phyloP scores from a whole-genome alignment of 1,140 invertebrate species.

The Drosophila sturtevanti region DNA sequence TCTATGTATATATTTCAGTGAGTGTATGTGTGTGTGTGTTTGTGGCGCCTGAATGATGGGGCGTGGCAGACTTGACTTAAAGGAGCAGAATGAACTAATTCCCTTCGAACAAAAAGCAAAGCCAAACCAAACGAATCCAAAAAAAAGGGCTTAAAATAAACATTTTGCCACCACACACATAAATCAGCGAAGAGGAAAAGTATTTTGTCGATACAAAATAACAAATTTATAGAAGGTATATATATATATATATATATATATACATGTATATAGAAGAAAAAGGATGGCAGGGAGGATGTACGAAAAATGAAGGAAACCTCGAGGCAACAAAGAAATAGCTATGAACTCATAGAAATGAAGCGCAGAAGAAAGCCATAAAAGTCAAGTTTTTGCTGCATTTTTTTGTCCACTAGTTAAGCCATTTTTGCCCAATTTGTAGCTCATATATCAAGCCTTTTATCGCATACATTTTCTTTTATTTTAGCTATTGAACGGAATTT shows the following conservation, averaged over 20 bases:
- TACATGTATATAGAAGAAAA: not conserved
- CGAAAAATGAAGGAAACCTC: not conserved
- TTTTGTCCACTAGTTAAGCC: not conserved
- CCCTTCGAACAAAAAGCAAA: slow-evolving; percentile 3
- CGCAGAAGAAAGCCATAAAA: not conserved
- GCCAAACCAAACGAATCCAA: slow-evolving; percentile 5
- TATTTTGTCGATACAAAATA: slow-evolving; percentile 36
- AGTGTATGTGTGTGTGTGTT: slow-evolving; percentile 14
- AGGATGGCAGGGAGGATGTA: not conserved
- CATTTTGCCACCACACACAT: slow-evolving; percentile 40
- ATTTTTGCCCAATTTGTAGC: not conserved
- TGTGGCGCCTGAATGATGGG: slow-evolving; percentile 48
- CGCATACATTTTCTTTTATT: not conserved
- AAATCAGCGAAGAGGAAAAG: slow-evolving; percentile 49
- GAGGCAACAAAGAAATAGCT: not conserved
- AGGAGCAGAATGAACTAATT: slow-evolving; percentile 61
- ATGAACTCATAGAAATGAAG: not conserved
- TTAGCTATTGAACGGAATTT: slow-evolving; percentile 15
- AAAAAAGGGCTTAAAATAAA: slow-evolving; percentile 48
- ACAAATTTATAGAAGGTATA: slow-evolving; percentile 3
- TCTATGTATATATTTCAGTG: not conserved
- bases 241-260: not conserved
- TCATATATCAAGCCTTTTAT: not conserved
- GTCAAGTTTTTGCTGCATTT: not conserved
- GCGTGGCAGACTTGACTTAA: slow-evolving; percentile 50